These are phyloP conservation scores for Ormyrus thymus DNA, from an alignment of 2,888 invertebrate genomes.

Conservation along the genomic window DNA sequence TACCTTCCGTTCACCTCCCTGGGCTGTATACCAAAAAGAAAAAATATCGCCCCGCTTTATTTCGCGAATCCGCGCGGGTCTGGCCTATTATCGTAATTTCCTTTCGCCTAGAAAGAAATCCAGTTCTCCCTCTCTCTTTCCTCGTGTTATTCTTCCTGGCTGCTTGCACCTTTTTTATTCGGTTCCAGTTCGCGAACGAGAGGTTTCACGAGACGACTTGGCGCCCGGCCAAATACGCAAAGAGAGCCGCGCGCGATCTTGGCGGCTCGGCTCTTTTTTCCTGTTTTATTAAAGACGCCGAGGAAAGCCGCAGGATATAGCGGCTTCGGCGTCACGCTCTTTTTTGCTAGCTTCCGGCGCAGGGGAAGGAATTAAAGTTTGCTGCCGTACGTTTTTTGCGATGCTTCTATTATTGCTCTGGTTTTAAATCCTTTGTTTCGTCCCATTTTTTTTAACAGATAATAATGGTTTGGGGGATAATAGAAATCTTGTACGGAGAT, in stretches of 20 bases:
- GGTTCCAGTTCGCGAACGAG: slow-evolving; percentile 2
- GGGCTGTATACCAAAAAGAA: too few relatives aligned
- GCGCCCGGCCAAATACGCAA: slow-evolving; percentile 30
- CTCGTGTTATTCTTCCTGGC: too few relatives aligned
- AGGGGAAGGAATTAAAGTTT: too few relatives aligned
- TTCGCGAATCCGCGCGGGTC: not conserved
- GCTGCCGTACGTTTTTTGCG: too few relatives aligned
- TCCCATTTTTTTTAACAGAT: not conserved
- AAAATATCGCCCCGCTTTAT: not conserved
- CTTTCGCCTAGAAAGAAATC: slow-evolving; percentile 8
- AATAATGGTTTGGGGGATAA: too few relatives aligned
- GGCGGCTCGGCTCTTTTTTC: not conserved
- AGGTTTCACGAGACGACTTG: slow-evolving; percentile 9
- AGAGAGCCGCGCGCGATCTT: not conserved
- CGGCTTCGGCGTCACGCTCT: not conserved
- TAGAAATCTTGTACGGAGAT: too few relatives aligned
- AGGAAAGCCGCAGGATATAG: not conserved
- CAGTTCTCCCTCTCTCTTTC: not conserved
- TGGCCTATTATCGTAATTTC: slow-evolving; percentile 45
- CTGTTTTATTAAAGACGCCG: not conserved
- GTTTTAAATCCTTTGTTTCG: not conserved
- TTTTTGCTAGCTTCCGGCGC: not conserved
- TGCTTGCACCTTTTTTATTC: not conserved
- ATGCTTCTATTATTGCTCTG: too few relatives aligned
- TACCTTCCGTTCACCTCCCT: too few relatives aligned